Evolutionary conservation across 1,140 invertebrate species (phyloP).

Genomic region (Triops cancriformis): DNA sequence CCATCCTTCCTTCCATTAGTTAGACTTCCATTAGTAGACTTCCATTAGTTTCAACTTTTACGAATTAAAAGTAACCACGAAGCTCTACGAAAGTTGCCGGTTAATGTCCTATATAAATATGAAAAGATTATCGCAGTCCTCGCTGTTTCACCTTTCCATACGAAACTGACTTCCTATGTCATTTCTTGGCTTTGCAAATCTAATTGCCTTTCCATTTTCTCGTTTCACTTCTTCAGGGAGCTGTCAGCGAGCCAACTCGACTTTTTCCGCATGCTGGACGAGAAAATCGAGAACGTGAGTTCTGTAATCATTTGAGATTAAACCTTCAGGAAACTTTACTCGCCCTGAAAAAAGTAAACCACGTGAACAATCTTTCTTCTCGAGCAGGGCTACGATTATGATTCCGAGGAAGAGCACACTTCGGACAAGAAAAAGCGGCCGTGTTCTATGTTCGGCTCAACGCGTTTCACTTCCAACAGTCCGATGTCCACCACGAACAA

Average conservation of each 20-base stretch:
- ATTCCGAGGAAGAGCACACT: conserved; percentile 29
- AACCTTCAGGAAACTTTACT: not conserved
- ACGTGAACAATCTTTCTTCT: not conserved
- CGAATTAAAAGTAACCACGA: too few relatives aligned
- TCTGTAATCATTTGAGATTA: conserved; percentile 27
- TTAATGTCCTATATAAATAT: not conserved
- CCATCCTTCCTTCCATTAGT: too few relatives aligned
- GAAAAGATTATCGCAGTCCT: not conserved
- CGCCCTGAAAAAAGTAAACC: not conserved
- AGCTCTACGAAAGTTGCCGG: too few relatives aligned
- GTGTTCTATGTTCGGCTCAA: not conserved
- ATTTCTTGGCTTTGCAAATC: not conserved
- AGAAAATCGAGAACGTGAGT: conserved; percentile 78
- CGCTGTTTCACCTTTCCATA: not conserved
- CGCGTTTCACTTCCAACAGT: conserved; percentile 11
- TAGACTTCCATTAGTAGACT: too few relatives aligned
- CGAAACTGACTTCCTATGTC: not conserved
- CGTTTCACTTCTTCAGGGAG: conserved; percentile 55
- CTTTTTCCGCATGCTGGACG: conserved; percentile 83
- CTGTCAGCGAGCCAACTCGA: conserved; percentile 75
- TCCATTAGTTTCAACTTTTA: too few relatives aligned
- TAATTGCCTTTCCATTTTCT: conserved; percentile 29
- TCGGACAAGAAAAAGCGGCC: not conserved
- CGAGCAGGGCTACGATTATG: conserved; percentile 31
- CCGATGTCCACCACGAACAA: conserved; percentile 11